Base-by-base conservation (phyloP, 2,888 invertebrate species). In the Rhopalosiphum nymphaeae region DNA sequence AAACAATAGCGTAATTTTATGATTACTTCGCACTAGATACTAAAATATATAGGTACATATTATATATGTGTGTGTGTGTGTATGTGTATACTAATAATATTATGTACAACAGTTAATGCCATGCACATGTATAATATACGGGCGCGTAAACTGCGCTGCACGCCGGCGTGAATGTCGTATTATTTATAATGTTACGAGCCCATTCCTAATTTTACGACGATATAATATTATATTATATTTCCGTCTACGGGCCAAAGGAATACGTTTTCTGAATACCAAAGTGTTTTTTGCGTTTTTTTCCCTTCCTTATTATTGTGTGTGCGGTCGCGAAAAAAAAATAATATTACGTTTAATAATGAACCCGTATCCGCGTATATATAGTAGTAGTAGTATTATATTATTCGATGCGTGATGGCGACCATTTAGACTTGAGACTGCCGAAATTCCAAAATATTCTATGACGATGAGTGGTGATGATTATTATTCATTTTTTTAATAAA, bases 1-100 rank as follows among this genome's bases (percentile, higher is more conserved):
- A 91, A 91, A 91, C 91, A 91, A 91, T 91, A 91, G 84, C 9
- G 42, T 84, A 44, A 84, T 91, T 91, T 91, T 29, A 42, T 91
- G 91, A 91, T 91, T 53, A 53, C 91, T 56, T 53, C 36, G 36
- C 78, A 78, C 78, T 78, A 78, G n/a, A 78, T 36, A 78, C 67
- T 67, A 36, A 67, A 36, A n/a, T 67, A 67, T n/a, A 16, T n/a
- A 67, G n/a, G 16, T 67, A 67, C n/a, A 36, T 67, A n/a, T 16
- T n/a, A 67, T 67, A n/a, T n/a, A n/a, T 26, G 13, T 16, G 13
- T 57, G 0, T 53, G 21, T n/a, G 9, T 56, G 21, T 36, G 56
- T 56, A 9, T 53, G 13, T 67, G 1, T 86, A 26, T 86, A 86
- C 42, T 86, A 42, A 85, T 85, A 85, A 85, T 85, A 85, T 21